Percentiles rank a stretch among this genome's conserved stretches.
These are phyloP conservation scores for Drosophila birchii DNA, from an alignment of 2,888 invertebrate species.

Conservation along the genomic window DNA sequence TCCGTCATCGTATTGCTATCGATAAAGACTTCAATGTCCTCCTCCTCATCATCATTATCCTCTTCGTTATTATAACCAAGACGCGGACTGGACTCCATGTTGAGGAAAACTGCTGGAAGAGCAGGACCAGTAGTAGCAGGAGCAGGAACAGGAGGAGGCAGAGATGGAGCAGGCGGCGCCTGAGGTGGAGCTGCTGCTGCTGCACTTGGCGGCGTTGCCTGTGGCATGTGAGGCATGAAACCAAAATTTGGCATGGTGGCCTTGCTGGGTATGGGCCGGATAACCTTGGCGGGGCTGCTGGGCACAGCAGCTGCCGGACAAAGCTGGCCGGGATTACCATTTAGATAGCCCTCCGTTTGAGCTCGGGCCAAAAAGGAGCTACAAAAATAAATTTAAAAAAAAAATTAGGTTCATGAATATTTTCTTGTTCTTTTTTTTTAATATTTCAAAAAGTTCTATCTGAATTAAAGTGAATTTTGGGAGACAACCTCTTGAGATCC, in stretches of 20 bases:
- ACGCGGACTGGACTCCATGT: slow-evolving; percentile 1
- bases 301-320: slow-evolving; percentile 18
- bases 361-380: slow-evolving; percentile 87
- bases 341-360: slow-evolving; percentile 84
- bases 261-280: slow-evolving; percentile 87
- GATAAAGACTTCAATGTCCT: slow-evolving; percentile 81
- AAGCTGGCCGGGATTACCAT: slow-evolving; percentile 48
- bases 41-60: slow-evolving; percentile 71
- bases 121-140: slow-evolving; percentile 25
- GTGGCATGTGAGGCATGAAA: slow-evolving; percentile 80
- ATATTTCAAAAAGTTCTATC: background rate
- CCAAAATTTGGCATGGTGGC: slow-evolving; percentile 82
- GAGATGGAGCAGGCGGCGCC: background rate
- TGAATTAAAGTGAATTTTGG: background rate
- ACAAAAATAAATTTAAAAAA: slow-evolving; percentile 1
- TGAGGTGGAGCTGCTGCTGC: slow-evolving; percentile 11
- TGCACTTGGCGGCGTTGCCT: slow-evolving; percentile 3
- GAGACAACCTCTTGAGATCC: background rate
- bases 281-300: slow-evolving; percentile 81
- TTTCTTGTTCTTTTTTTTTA: too few relatives aligned
- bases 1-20: slow-evolving; percentile 80
- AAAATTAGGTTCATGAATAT: background rate
- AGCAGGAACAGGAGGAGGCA: slow-evolving; percentile 20
- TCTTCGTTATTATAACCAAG: slow-evolving; percentile 24
- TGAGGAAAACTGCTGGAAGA: slow-evolving; percentile 2